Evolutionary conservation across 2,888 invertebrate genomes (phyloP).

Genomic region (Subacronicta megacephala): DNA sequence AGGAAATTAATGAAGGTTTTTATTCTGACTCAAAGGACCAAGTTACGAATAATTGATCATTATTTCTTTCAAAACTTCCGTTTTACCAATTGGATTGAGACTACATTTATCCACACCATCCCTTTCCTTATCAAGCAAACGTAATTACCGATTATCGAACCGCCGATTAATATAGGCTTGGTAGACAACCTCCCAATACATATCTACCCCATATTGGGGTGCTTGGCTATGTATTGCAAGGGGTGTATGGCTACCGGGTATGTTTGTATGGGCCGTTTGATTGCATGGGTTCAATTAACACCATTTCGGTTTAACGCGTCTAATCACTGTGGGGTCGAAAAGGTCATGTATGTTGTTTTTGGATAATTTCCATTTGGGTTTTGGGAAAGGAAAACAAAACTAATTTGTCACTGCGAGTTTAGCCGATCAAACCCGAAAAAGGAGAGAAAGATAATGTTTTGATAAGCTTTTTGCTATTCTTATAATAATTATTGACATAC

Average conservation of each 20-base stretch:
- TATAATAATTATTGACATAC: too few species aligned
- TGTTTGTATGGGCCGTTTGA: constrained; percentile 40
- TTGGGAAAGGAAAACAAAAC: constrained; percentile 6
- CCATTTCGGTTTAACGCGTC: constrained; percentile 36
- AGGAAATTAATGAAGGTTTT: not conserved
- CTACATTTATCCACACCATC: constrained; percentile 12
- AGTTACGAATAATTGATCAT: constrained; percentile 12
- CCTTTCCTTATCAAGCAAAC: constrained; percentile 17
- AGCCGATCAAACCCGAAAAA: not conserved
- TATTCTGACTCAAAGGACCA: constrained; percentile 5
- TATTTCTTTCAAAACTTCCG: constrained; percentile 6
- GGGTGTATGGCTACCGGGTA: constrained; percentile 12
- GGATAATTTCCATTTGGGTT: constrained; percentile 28
- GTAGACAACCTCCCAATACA: constrained; percentile 6
- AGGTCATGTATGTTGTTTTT: constrained; percentile 36
- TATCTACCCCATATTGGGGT: not conserved
- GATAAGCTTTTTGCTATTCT: not conserved
- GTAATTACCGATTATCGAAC: constrained; percentile 30
- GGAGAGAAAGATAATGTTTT: not conserved
- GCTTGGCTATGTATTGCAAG: constrained; percentile 13
- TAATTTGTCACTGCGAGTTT: not conserved
- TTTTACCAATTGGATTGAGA: not conserved
- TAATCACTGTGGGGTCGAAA: constrained; percentile 26
- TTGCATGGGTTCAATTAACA: constrained; percentile 40
- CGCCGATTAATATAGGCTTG: constrained; percentile 38